Evolutionary conservation across 1,140 invertebrate species (phyloP).

Genomic region (Apocrypta bakeri): DNA sequence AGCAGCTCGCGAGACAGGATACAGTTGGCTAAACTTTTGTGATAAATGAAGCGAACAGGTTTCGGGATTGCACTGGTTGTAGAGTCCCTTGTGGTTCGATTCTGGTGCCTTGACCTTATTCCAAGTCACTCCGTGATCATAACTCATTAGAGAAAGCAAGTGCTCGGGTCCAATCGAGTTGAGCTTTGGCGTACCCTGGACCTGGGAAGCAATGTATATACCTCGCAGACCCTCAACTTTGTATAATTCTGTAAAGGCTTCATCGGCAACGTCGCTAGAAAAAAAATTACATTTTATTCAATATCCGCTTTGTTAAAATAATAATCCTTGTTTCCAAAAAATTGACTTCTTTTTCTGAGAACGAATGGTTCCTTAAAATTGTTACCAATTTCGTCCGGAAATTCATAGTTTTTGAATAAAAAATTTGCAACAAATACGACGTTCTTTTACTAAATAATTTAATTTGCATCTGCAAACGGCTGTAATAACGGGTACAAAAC

Average conservation of each 20-base stretch:
- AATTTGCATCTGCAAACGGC: no score
- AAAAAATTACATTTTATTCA: slow-evolving; percentile 46
- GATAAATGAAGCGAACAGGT: slow-evolving; percentile 88
- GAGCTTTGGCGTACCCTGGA: slow-evolving; percentile 75
- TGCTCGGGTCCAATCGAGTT: slow-evolving; percentile 82
- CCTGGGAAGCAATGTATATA: slow-evolving; percentile 91
- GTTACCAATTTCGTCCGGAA: no score
- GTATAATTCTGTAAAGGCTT: slow-evolving; percentile 92
- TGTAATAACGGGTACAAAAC: no score
- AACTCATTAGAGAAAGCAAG: slow-evolving; percentile 88
- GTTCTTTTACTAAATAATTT: no score
- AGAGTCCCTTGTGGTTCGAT: slow-evolving; percentile 79
- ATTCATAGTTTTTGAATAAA: no score
- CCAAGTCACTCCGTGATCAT: slow-evolving; percentile 92
- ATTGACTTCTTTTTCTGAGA: no score
- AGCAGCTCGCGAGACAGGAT: slow-evolving; percentile 84
- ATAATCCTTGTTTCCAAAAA: no score
- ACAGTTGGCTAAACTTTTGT: slow-evolving; percentile 88
- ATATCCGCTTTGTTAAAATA: no score
- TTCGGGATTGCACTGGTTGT: slow-evolving; percentile 79
- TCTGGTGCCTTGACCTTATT: slow-evolving; percentile 80
- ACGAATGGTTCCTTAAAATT: no score
- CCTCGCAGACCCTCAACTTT: slow-evolving; percentile 90
- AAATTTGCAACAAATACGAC: no score
- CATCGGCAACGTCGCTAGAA: slow-evolving; percentile 83